These are phyloP conservation scores for Asarcornis scutulata DNA, from an alignment of 2,113 vertebrate species.

Conservation along the genomic window DNA sequence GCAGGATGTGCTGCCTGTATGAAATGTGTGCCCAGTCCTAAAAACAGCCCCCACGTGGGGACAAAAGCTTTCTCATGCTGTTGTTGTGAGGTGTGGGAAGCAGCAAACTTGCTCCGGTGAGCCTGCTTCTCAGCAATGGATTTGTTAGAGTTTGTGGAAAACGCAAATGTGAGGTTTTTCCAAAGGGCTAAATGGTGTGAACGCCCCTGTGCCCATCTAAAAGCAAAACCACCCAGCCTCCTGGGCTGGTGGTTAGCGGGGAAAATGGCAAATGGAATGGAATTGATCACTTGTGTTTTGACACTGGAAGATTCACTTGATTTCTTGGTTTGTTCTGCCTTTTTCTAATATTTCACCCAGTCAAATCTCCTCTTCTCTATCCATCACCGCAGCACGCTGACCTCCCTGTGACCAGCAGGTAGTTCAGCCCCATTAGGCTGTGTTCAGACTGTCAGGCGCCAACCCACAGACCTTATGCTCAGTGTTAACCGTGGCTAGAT, in stretches of 20 bases:
- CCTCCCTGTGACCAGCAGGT: neutral
- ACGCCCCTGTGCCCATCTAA: neutral
- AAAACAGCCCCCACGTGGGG: neutral
- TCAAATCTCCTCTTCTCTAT: neutral
- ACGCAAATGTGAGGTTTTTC: neutral
- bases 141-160: neutral
- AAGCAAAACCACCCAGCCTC: neutral
- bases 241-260: neutral
- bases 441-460: neutral
- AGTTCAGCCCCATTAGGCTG: neutral
- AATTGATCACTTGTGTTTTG: neutral
- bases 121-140: neutral
- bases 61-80: neutral
- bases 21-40: neutral
- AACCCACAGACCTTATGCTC: neutral
- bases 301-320: neutral
- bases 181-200: neutral
- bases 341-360: neutral
- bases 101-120: neutral
- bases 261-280: neutral
- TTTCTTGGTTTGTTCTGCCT: constrained; percentile 2
- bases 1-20: neutral
- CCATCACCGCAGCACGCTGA: neutral
- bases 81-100: neutral
- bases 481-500: constrained; percentile 9